Percentiles rank a stretch among this genome's conserved stretches.
Conservation (phyloP, 2,888 invertebrate species). For the Protonemura montana region DNA sequence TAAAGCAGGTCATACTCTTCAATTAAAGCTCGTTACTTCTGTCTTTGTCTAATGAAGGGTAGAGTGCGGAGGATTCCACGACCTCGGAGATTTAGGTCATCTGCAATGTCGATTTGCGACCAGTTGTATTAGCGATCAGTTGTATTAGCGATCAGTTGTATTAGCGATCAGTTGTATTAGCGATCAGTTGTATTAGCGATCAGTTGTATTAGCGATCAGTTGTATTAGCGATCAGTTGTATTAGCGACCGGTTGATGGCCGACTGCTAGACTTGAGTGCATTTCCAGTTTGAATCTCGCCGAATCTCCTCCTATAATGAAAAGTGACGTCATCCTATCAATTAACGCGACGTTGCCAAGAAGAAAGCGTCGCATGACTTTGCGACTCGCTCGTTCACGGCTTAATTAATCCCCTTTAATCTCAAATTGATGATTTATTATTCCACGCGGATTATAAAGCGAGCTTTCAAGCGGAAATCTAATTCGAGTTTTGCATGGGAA, state of each 20-base stretch:
- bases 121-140: too few relatives aligned
- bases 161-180: too few relatives aligned
- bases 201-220: too few relatives aligned
- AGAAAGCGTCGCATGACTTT: not conserved
- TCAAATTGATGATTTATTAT: not conserved
- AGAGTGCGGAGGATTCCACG: not conserved
- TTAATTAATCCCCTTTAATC: not conserved
- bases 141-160: too few relatives aligned
- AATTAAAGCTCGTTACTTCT: not conserved
- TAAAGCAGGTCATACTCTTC: not conserved
- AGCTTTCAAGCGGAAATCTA: not conserved
- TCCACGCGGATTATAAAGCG: not conserved
- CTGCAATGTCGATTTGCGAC: too few relatives aligned
- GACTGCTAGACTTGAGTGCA: too few relatives aligned
- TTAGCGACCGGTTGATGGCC: too few relatives aligned
- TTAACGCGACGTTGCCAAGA: not conserved
- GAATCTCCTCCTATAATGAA: too few relatives aligned
- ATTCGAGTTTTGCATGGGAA: not conserved
- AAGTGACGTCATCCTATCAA: too few relatives aligned
- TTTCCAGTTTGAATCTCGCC: too few relatives aligned
- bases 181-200: too few relatives aligned
- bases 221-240: too few relatives aligned
- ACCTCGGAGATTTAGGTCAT: conserved; percentile 17
- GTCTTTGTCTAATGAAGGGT: not conserved
- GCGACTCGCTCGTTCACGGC: not conserved